phyloP scores from a whole-genome alignment of 2,888 invertebrate genomes.

The Eristalis intricaria region DNA sequence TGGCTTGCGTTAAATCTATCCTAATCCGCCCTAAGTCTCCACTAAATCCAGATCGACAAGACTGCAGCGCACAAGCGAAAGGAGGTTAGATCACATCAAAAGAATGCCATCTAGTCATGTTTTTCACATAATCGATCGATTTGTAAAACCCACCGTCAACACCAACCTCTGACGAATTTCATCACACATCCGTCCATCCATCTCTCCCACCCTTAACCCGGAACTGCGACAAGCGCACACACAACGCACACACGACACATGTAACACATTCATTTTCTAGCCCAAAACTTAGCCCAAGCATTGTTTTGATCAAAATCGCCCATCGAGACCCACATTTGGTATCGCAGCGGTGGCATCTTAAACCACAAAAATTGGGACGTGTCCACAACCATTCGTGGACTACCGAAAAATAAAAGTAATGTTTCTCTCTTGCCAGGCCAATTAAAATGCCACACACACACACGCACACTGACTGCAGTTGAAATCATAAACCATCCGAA shows the following conservation, averaged over 20 bases:
- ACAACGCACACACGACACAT: slow-evolving; percentile 16
- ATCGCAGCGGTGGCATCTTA: slow-evolving; percentile 56
- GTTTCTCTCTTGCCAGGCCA: slow-evolving; percentile 60
- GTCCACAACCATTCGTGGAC: slow-evolving; percentile 53
- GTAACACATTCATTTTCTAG: background rate
- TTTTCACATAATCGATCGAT: no score
- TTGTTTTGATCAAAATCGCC: slow-evolving; percentile 47
- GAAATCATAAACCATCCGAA: slow-evolving; percentile 39
- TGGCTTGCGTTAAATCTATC: no score
- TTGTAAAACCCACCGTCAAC: no score
- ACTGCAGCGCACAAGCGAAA: background rate
- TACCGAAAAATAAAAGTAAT: slow-evolving; percentile 51
- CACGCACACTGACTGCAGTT: background rate
- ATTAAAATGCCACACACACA: slow-evolving; percentile 68
- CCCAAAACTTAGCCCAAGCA: slow-evolving; percentile 25
- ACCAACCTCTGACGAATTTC: background rate
- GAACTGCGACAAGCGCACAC: slow-evolving; percentile 27
- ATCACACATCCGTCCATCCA: slow-evolving; percentile 2
- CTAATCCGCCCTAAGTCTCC: no score
- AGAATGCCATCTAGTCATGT: background rate
- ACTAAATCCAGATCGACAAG: no score
- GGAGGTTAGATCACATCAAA: background rate
- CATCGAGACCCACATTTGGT: slow-evolving; percentile 58
- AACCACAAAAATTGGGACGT: slow-evolving; percentile 57
- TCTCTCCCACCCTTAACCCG: slow-evolving; percentile 36